A percentile compares a stretch with the other conserved stretches of the same genome.
These are phyloP conservation scores for Squalus acanthias DNA, from an alignment of 2,797 vertebrate species.

Conservation along the genomic window DNA sequence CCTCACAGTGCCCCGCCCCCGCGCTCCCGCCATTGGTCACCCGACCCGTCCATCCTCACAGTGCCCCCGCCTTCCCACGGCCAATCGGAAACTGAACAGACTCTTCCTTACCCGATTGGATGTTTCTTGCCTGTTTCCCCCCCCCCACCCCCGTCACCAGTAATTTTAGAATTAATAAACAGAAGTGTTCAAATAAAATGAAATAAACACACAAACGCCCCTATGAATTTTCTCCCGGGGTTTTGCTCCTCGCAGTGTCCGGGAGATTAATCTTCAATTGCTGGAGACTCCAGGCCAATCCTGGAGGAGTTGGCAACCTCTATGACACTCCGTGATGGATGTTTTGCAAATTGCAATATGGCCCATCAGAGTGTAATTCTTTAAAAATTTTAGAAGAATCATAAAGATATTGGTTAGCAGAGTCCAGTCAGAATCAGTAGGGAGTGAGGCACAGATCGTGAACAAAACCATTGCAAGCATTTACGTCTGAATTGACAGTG, in stretches of 20 bases:
- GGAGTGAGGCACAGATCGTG: not conserved
- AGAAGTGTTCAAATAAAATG: too few relatives aligned
- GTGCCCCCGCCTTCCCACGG: not conserved
- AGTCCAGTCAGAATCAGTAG: not conserved
- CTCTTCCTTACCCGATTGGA: not conserved
- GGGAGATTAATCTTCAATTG: not conserved
- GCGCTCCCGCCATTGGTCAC: not conserved
- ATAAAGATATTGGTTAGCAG: not conserved
- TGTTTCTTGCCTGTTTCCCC: not conserved
- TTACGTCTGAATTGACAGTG: conserved; percentile 26
- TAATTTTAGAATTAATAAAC: not conserved
- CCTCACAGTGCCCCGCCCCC: not conserved
- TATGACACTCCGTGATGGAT: not conserved
- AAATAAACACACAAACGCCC: not conserved
- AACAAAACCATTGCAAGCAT: not conserved
- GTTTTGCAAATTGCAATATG: not conserved
- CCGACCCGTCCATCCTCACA: not conserved
- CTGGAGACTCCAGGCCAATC: not conserved
- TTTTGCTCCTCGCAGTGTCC: too few relatives aligned
- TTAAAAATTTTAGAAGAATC: not conserved
- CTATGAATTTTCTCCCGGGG: not conserved
- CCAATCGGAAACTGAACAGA: not conserved
- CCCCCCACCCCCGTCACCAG: not conserved
- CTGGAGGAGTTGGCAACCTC: too few relatives aligned
- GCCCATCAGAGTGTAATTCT: not conserved